These are phyloP conservation scores for Calameuta idolon DNA, from an alignment of 2,888 invertebrate genomes.

Conservation along the genomic window DNA sequence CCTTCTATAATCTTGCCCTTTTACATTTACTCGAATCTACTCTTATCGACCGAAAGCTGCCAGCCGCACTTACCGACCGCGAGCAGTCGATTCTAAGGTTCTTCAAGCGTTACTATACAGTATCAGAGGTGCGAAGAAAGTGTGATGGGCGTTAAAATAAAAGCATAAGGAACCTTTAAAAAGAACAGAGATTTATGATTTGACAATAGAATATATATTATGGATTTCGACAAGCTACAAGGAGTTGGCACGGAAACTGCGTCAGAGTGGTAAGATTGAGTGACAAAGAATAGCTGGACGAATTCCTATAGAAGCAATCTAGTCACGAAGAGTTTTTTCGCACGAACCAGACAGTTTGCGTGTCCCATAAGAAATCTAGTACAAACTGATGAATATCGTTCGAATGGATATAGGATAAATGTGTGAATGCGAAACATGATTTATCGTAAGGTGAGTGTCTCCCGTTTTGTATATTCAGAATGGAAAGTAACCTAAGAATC, in stretches of 20 bases:
- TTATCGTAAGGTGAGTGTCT: background rate
- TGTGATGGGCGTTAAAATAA: background rate
- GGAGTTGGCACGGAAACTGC: background rate
- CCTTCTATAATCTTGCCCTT: background rate
- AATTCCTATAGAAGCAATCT: constrained; percentile 5
- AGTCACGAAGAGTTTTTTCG: constrained; percentile 10
- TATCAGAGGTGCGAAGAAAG: background rate
- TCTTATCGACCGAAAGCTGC: background rate
- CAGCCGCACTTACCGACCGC: background rate
- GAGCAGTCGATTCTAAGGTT: background rate
- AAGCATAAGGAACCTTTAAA: background rate
- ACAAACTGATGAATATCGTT: constrained; percentile 18
- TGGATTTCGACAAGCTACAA: background rate
- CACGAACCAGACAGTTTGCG: constrained; percentile 21
- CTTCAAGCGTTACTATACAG: background rate
- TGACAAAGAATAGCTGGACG: constrained; percentile 15
- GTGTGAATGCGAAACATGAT: constrained; percentile 20
- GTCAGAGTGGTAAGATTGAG: constrained; percentile 5
- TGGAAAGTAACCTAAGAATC: background rate
- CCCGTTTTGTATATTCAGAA: background rate
- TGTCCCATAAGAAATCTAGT: constrained; percentile 12
- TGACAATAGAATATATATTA: background rate
- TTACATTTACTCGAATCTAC: background rate
- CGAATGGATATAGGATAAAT: constrained; percentile 12
- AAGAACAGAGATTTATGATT: background rate